A percentile compares a stretch with the other conserved stretches of the same genome.
Evolutionary conservation across 2,797 vertebrate species (phyloP).

Genomic region (Microctenopoma stevenorrisi): DNA sequence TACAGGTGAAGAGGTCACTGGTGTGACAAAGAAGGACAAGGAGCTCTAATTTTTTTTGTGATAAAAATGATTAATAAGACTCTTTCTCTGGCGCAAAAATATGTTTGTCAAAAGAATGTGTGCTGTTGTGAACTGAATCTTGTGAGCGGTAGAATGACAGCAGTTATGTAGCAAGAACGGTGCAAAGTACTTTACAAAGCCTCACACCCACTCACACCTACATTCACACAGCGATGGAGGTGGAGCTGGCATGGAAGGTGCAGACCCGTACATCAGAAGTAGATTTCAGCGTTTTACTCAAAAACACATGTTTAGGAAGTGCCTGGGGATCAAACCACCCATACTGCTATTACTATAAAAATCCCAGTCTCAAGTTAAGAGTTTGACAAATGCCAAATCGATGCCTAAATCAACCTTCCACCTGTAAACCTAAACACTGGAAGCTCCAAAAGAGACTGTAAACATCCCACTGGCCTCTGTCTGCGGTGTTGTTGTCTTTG

Average conservation of each 20-base stretch:
- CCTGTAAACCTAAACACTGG: slow-evolving; percentile 15
- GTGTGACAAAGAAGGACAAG: slow-evolving; percentile 8
- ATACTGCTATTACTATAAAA: neutral
- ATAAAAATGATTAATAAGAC: neutral
- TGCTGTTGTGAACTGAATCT: slow-evolving; percentile 13
- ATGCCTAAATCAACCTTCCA: neutral
- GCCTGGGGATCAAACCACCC: slow-evolving; percentile 26
- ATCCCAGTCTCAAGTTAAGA: slow-evolving; percentile 8
- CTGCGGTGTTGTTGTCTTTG: slow-evolving; percentile 36
- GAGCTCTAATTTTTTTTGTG: slow-evolving; percentile 14
- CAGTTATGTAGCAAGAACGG: slow-evolving; percentile 24
- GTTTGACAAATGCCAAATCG: slow-evolving; percentile 5
- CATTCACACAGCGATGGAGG: slow-evolving; percentile 50
- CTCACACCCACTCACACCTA: slow-evolving; percentile 66
- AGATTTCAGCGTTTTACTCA: slow-evolving; percentile 36
- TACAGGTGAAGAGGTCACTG: slow-evolving; percentile 35
- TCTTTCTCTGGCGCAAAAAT: neutral
- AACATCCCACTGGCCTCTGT: slow-evolving; percentile 20
- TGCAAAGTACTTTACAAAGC: slow-evolving; percentile 54
- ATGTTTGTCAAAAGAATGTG: slow-evolving; percentile 4
- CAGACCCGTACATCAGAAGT: slow-evolving; percentile 53
- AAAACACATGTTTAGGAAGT: slow-evolving; percentile 11
- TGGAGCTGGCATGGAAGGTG: slow-evolving; percentile 43
- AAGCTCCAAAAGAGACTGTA: slow-evolving; percentile 13
- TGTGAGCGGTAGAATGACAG: slow-evolving; percentile 23